Percentiles rank a stretch among this genome's conserved stretches.
phyloP scores from a whole-genome alignment of 2,113 vertebrate genomes.

The Anarrhichthys ocellatus region DNA sequence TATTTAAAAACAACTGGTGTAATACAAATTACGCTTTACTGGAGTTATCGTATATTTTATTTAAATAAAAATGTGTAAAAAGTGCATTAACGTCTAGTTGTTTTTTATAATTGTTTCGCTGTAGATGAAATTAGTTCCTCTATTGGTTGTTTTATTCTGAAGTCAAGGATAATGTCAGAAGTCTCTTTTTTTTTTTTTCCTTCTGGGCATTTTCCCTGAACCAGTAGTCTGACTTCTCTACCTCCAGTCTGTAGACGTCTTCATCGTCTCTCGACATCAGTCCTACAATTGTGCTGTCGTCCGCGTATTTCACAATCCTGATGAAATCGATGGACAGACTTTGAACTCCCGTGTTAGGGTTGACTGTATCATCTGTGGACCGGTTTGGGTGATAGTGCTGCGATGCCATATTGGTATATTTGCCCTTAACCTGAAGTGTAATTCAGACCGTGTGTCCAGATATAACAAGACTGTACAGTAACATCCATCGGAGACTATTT shows the following conservation, averaged over 20 bases:
- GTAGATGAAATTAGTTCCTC: background rate
- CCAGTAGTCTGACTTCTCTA: background rate
- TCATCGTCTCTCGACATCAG: background rate
- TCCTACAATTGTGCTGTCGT: background rate
- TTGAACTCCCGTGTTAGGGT: no score
- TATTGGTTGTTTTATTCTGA: background rate
- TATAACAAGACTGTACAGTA: slow-evolving; percentile 2
- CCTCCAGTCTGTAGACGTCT: background rate
- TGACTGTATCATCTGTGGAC: background rate
- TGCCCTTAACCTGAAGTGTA: background rate
- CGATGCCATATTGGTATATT: background rate
- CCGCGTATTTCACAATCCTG: background rate
- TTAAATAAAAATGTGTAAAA: background rate
- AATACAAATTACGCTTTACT: background rate
- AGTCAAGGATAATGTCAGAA: no score
- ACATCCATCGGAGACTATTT: slow-evolving; percentile 33
- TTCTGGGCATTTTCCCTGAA: background rate
- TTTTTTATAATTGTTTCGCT: background rate
- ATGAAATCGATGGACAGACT: background rate
- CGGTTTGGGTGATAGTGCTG: background rate
- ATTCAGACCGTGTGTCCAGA: background rate
- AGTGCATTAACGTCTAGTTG: background rate
- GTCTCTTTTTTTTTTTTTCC: background rate
- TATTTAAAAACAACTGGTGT: background rate
- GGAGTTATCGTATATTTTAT: background rate